Base-by-base conservation (phyloP, 2,888 invertebrate species). In the Andricus quercusramuli region DNA sequence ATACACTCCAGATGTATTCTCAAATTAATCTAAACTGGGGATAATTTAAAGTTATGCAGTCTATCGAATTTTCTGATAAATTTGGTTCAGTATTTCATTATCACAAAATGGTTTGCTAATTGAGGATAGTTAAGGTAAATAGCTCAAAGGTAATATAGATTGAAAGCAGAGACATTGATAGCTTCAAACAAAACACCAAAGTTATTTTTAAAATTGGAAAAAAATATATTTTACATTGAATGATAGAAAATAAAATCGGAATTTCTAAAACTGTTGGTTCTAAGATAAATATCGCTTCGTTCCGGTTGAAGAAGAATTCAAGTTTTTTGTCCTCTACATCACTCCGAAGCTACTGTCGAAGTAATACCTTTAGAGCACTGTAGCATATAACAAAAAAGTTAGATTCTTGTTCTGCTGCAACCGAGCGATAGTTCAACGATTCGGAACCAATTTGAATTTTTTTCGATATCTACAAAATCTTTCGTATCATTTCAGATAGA, bases 281-380 rank as follows among this genome's bases (percentile, higher is more conserved):
- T 56, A 56, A n/a, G n/a, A 56, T 29, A 74, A 51, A 51, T 74
- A 74, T 74, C 29, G n/a, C 56, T 74, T 29, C n/a, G 32, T 56
- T 32, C 32, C 56, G 11, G 56, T 74, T 20, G 56, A 32, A 74
- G n/a, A 32, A 74, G 74, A 56, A 74, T 56, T 56, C 51, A 47
- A 56, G 44, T 74, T 56, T 74, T 74, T 70, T 17, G 44, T 25
- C 25, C 37, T 1, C 51, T 56, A 20, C 74, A 51, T 70, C 47
- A 20, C 51, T 70, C 25, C 25, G 25, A 51, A 70, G 70, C 47
- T 51, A 17, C 51, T 70, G 47, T 70, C 47, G 70, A 51, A 70
- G 70, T 51, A 70, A 56, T 70, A 74, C 51, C 74, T 74, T 74
- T 74, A 74, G 56, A 32, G 56, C 51, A 74, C 29, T 74, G 56